Base-by-base conservation (phyloP, 2,797 vertebrate genomes). In the Enteromius argenteus region DNA sequence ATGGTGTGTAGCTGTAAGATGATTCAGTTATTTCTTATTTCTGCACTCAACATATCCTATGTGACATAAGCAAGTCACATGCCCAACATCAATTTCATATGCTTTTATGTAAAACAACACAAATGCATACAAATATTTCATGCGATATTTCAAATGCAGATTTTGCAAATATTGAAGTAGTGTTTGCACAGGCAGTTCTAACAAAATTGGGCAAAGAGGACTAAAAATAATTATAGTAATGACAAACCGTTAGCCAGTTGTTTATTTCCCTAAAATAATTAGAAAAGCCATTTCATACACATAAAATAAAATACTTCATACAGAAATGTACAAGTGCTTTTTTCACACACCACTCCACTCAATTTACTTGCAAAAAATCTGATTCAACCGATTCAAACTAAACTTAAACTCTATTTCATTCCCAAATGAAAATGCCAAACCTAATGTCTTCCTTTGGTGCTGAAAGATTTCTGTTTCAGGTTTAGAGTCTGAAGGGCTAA, bases 191-290 rank as follows among this genome's bases (percentile, higher is more conserved):
- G 11, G n/a, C 4, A 27, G n/a, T 60, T 4, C 46, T 53, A 49
- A 21, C 10, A n/a, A 14, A 53, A 21, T 35, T 14, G 11, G 23
- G 4, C 58, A 74, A 35, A 19, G 4, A 17, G 17, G 4, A 13
- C 7, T n/a, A 39, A 39, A 37, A 44, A 30, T 32, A n/a, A 13
- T 51, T 23, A 23, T 15, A 15, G 39, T 68, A 58, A 80, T 9
- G 37, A 71, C 67, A 58, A 71, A 53, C 53, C 44, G 4, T 58
- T n/a, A 56, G 58, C 11, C 35, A 60, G n/a, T 51, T 37, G 32
- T 6, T 32, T 92, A 92, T 88, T 90, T 88, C 88, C 21, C 11
- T 21, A 84, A 35, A 87, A 88, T 51, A 71, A 75, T n/a, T n/a
- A n/a, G n/a, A n/a, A n/a, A n/a, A 27, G 17, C 49, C 49, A 23